These are phyloP conservation scores for Lycaena phlaeas DNA, from an alignment of 2,888 invertebrate species.

Conservation along the genomic window DNA sequence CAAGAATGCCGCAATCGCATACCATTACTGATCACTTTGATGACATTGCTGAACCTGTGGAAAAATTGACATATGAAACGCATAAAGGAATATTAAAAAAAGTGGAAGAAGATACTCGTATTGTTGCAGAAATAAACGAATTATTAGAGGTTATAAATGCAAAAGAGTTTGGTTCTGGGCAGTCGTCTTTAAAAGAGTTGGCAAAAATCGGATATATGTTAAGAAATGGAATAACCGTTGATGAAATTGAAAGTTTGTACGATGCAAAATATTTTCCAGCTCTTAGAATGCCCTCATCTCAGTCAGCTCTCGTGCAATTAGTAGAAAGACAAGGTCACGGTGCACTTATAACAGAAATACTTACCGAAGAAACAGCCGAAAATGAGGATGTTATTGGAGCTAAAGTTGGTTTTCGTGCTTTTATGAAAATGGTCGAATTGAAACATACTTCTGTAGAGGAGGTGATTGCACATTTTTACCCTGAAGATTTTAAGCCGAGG, in stretches of 20 bases:
- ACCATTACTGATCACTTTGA: too few species aligned
- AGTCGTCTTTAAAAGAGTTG: conserved; percentile 83
- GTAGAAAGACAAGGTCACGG: conserved; percentile 89
- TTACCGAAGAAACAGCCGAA: conserved; percentile 84
- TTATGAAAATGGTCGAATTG: conserved; percentile 88
- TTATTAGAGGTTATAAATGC: conserved; percentile 81
- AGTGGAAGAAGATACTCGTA: conserved; percentile 68
- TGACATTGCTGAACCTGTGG: conserved; percentile 63
- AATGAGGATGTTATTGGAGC: conserved; percentile 85
- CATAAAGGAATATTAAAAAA: conserved; percentile 68
- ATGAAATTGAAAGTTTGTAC: conserved; percentile 84
- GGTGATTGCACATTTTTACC: conserved; percentile 85
- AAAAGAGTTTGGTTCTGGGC: conserved; percentile 86
- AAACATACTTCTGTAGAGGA: conserved; percentile 88
- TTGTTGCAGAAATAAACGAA: conserved; percentile 83
- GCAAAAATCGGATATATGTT: conserved; percentile 87
- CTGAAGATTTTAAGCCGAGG: conserved; percentile 86
- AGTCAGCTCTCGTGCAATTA: conserved; percentile 86
- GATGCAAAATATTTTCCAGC: conserved; percentile 86
- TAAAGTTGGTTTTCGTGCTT: conserved; percentile 88
- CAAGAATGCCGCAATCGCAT: too few species aligned
- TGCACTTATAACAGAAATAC: conserved; percentile 84
- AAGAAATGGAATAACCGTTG: conserved; percentile 81
- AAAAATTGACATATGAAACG: conserved; percentile 69
- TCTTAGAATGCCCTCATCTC: conserved; percentile 84